Percentiles rank a stretch among this genome's conserved stretches.
Conservation (phyloP, 2,113 vertebrate genomes). For the Caranx melampygus region DNA sequence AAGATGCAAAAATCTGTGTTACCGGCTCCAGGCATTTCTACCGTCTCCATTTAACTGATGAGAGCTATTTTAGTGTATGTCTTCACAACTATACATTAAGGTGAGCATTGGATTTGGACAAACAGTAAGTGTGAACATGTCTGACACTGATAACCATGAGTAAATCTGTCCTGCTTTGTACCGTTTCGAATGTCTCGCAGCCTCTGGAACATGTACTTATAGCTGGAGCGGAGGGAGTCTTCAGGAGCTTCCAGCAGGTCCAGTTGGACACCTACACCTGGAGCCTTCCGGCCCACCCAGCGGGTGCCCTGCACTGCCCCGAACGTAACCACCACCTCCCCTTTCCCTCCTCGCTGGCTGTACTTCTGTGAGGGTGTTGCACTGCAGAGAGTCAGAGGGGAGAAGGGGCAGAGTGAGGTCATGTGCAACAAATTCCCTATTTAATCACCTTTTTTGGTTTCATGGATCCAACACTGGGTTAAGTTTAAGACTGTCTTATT, state of each 20-base stretch:
- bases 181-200: constrained; percentile 87
- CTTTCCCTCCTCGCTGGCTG: constrained; percentile 83
- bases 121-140: neutral
- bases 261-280: constrained; percentile 56
- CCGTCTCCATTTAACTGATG: neutral
- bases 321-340: constrained; percentile 88
- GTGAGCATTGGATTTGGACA: neutral
- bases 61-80: neutral
- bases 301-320: constrained; percentile 80
- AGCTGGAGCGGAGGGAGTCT: constrained; percentile 78
- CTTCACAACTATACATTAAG: neutral
- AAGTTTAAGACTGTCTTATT: too few relatives aligned
- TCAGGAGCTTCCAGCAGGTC: constrained; percentile 75
- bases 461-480: neutral
- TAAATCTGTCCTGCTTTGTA: neutral
- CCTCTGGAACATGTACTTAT: constrained; percentile 96
- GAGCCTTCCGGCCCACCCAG: constrained; percentile 84
- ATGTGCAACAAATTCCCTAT: neutral
- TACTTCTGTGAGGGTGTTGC: constrained; percentile 92
- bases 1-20: neutral
- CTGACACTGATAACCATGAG: neutral
- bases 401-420: neutral
- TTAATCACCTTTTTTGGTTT: neutral
- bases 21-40: neutral
- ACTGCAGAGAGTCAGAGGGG: constrained; percentile 70